Evolutionary conservation across 2,888 invertebrate species (phyloP).

Genomic region (Phyllotreta striolata): DNA sequence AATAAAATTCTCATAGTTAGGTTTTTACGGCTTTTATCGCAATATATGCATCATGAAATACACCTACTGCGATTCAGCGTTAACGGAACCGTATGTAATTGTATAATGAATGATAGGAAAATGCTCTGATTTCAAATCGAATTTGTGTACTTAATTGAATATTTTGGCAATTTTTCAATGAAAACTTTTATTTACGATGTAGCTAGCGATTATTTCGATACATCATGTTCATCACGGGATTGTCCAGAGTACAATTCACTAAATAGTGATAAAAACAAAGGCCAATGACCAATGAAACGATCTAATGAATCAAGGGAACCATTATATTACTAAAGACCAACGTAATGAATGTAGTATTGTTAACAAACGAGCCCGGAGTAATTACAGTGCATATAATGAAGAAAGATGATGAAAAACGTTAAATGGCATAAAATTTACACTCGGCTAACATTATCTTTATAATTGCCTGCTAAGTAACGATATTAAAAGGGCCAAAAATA

Average conservation of each 20-base stretch:
- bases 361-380: constrained; percentile 14
- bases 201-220: too few relatives aligned
- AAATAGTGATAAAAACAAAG: constrained; percentile 11
- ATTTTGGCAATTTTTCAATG: neutral
- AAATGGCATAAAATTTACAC: constrained; percentile 16
- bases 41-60: too few relatives aligned
- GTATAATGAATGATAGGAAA: too few relatives aligned
- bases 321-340: constrained; percentile 7
- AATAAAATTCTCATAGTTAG: too few relatives aligned
- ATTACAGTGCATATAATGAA: constrained; percentile 7
- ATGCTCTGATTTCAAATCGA: too few relatives aligned
- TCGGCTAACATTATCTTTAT: constrained; percentile 8
- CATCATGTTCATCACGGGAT: too few relatives aligned
- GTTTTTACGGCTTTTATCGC: too few relatives aligned
- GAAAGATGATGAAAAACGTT: constrained; percentile 12
- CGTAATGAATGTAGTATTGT: constrained; percentile 18
- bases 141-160: too few relatives aligned
- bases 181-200: neutral
- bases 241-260: neutral
- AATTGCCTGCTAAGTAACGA: constrained; percentile 8
- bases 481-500: constrained; percentile 5
- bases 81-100: too few relatives aligned
- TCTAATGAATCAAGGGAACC: constrained; percentile 18
- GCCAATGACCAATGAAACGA: constrained; percentile 20
- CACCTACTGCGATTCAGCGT: too few relatives aligned